These are phyloP conservation scores for Loriculus beryllinus DNA, from an alignment of 2,797 vertebrate species.

Conservation along the genomic window DNA sequence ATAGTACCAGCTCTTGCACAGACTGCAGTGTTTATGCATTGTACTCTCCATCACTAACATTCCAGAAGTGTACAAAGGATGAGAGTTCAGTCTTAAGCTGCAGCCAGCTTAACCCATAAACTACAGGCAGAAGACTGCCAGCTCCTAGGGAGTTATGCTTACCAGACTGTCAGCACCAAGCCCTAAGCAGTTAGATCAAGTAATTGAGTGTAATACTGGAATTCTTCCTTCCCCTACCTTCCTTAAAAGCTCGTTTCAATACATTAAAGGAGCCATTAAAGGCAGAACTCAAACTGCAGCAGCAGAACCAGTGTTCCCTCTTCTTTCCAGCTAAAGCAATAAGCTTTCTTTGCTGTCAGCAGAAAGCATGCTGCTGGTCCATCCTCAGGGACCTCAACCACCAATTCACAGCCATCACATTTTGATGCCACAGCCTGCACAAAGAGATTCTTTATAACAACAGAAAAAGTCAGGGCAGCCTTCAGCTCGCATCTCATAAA, in stretches of 20 bases:
- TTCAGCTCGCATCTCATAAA: background rate
- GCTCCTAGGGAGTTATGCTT: background rate
- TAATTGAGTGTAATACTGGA: background rate
- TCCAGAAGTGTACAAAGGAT: background rate
- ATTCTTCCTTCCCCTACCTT: background rate
- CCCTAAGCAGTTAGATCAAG: background rate
- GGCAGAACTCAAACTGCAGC: background rate
- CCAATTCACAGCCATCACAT: background rate
- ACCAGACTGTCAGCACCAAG: background rate
- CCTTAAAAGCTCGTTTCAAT: background rate
- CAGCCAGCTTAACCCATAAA: background rate
- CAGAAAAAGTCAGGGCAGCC: background rate
- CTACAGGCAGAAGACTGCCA: background rate
- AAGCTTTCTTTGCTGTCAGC: background rate
- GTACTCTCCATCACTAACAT: background rate
- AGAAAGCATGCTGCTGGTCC: background rate
- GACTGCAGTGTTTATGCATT: background rate
- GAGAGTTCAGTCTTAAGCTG: background rate
- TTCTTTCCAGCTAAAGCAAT: background rate
- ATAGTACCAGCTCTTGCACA: background rate
- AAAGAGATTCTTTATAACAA: background rate
- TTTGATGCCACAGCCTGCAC: background rate
- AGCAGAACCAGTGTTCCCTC: background rate
- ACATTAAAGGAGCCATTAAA: background rate
- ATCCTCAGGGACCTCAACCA: background rate